Conservation (phyloP, 2,797 vertebrate genomes). For the Phalloptychus januarius region DNA sequence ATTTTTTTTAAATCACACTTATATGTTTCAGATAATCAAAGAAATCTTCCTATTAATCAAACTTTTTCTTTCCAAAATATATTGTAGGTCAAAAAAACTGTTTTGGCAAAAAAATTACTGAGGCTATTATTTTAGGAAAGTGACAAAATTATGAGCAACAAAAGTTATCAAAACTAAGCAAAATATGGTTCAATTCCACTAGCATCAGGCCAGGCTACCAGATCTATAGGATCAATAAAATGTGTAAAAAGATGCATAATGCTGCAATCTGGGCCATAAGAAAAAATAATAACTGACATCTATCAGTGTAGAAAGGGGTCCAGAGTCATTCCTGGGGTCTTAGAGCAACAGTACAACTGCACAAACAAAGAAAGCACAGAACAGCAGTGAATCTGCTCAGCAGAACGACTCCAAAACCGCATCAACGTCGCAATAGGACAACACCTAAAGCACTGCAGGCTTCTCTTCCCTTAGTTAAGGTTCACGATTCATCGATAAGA, state of each 20-base stretch:
- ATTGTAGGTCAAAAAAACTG: too few species aligned
- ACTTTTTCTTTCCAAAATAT: not conserved
- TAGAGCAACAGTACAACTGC: not conserved
- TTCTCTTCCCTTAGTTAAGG: too few species aligned
- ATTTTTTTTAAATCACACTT: not conserved
- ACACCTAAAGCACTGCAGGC: not conserved
- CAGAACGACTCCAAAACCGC: not conserved
- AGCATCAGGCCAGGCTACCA: not conserved
- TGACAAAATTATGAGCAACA: not conserved
- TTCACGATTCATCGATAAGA: not conserved
- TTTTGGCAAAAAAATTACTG: too few species aligned
- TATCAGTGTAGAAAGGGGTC: not conserved
- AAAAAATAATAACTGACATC: not conserved
- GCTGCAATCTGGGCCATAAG: not conserved
- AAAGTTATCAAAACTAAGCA: not conserved
- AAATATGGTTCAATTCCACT: not conserved
- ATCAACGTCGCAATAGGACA: not conserved
- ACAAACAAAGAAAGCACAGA: not conserved
- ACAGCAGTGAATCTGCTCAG: not conserved
- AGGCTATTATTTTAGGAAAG: too few species aligned
- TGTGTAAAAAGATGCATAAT: not conserved
- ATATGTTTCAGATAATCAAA: not conserved
- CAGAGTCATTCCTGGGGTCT: not conserved
- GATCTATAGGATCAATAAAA: not conserved
- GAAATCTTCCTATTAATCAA: not conserved